Evolutionary conservation across 2,888 invertebrate genomes (phyloP), one percentile per base, ranked within the genome.

Genomic region (Siphlonurus alternatus): DNA sequence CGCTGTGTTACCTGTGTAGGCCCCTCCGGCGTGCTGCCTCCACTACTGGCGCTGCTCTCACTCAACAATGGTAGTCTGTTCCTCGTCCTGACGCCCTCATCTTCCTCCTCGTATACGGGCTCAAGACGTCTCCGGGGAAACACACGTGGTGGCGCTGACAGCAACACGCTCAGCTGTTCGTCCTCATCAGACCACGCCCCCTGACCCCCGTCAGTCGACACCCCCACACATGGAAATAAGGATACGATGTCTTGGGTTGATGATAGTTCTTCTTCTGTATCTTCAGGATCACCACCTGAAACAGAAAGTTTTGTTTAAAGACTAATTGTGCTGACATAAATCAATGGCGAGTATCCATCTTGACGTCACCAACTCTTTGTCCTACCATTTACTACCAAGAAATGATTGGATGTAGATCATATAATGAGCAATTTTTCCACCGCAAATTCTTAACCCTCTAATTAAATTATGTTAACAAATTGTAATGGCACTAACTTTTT

Each of bases 91-190:
- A 5, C 56, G n/a, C 56, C 56, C n/a, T n/a, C n/a, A 22, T 81
- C 83, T 69, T 91, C 90, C 76, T 91, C 91, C 76, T 91, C 90
- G 68, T 88, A 83, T 3, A 91, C 80, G 62, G 91, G 90, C 74
- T 91, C 91, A 72, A 91, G 76, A 69, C 89, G 82, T 76, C 88
- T 80, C 81, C 88, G 81, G 67, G 87, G 87, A 67, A 88, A 74
- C 53, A 88, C 75, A 68, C 87, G 78, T 0, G 87, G 87, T 0
- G 87, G 87, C 59, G 86, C 85, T 7, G 87, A 85, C 86, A 88
- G n/a, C 56, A 56, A n/a, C 5, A 7, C 7, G 56, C 88, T 88
- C 85, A 88, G 87, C 61, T 87, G 78, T 70, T 89, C 89, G 0
- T 86, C 86, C 65, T 89, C 89, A 70, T 89, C 89, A 59, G 83